phyloP scores from a whole-genome alignment of 2,113 vertebrate species.

The Brienomyrus longianalis region DNA sequence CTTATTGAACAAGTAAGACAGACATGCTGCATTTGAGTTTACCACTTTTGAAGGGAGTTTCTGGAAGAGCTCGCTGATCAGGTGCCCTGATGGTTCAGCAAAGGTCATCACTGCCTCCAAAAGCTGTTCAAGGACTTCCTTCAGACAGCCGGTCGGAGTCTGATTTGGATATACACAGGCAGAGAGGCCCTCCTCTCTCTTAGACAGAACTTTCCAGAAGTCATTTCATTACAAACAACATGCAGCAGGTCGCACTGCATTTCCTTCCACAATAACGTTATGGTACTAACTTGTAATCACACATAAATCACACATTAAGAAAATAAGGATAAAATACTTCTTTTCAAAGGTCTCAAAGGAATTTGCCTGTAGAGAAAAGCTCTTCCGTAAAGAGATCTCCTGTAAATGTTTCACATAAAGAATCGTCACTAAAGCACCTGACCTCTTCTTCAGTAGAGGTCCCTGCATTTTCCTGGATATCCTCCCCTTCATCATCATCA shows the following conservation, averaged over 20 bases:
- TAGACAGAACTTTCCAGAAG: neutral
- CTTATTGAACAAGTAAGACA: neutral
- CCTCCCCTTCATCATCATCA: conserved; percentile 82
- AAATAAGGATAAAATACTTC: neutral
- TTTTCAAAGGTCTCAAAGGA: neutral
- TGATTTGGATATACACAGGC: conserved; percentile 34
- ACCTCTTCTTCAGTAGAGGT: conserved; percentile 81
- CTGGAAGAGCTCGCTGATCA: conserved; percentile 96
- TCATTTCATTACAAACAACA: neutral
- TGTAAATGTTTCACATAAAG: neutral
- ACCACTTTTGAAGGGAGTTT: conserved; percentile 98
- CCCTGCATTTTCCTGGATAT: conserved; percentile 74
- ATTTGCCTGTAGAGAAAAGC: neutral
- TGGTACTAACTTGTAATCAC: neutral
- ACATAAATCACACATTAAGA: neutral
- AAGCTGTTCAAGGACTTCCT: conserved; percentile 87
- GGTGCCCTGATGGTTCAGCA: conserved; percentile 79
- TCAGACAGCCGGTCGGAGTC: conserved; percentile 76
- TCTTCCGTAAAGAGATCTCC: neutral
- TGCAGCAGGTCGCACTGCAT: neutral
- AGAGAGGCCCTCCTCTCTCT: neutral
- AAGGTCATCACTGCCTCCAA: conserved; percentile 83
- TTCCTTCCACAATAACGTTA: neutral
- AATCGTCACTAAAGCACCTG: conserved; percentile 8
- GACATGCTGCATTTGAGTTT: conserved; percentile 23